Percentiles rank a stretch among this genome's conserved stretches.
phyloP scores from a whole-genome alignment of 2,888 invertebrate genomes.

The Hyalella azteca region DNA sequence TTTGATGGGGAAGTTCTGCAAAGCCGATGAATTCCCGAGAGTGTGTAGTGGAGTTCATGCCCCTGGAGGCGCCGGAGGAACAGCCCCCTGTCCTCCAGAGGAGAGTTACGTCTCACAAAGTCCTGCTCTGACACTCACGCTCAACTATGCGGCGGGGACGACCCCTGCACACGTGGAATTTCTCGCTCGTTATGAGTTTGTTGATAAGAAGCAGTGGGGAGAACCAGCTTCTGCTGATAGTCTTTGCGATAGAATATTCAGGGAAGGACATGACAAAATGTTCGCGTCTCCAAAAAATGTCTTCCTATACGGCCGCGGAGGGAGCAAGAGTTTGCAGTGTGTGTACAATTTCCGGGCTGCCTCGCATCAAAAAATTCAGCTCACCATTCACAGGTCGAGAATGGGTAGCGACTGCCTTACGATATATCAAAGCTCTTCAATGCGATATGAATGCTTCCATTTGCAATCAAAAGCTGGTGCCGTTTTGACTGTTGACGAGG shows the following conservation, averaged over 20 bases:
- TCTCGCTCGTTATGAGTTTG: constrained; percentile 54
- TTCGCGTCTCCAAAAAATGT: constrained; percentile 80
- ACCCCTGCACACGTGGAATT: constrained; percentile 55
- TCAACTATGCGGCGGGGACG: constrained; percentile 54
- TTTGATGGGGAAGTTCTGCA: constrained; percentile 50
- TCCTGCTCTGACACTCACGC: constrained; percentile 49
- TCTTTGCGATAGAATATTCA: constrained; percentile 59
- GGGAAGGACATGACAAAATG: constrained; percentile 64
- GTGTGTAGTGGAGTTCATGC: constrained; percentile 56
- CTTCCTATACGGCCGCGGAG: constrained; percentile 82
- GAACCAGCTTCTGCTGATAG: constrained; percentile 42
- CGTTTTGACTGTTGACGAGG: constrained; percentile 46
- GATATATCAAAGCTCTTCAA: constrained; percentile 37
- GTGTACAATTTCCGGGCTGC: constrained; percentile 77
- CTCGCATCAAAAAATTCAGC: constrained; percentile 73
- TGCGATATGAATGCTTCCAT: constrained; percentile 52
- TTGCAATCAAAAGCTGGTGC: constrained; percentile 35
- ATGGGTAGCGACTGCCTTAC: constrained; percentile 50
- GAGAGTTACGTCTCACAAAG: constrained; percentile 56
- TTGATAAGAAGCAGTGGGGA: constrained; percentile 56
- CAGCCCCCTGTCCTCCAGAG: constrained; percentile 51
- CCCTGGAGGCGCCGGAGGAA: constrained; percentile 47
- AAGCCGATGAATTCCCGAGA: constrained; percentile 47
- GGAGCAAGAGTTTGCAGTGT: constrained; percentile 77
- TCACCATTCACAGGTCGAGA: constrained; percentile 62